Conservation (phyloP, 2,113 vertebrate species). For the Coracopsis vasa region DNA sequence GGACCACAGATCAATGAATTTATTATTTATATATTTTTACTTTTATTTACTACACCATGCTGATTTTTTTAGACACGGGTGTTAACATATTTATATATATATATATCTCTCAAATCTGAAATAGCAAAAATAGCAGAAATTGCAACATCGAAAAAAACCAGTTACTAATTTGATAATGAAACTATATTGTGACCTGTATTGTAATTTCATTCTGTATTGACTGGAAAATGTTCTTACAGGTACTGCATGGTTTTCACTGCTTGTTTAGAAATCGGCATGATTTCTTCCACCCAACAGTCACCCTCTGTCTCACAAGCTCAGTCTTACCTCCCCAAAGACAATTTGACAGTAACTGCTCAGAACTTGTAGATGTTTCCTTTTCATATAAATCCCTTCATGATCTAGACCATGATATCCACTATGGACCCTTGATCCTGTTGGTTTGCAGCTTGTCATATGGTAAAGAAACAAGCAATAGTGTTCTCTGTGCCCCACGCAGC, state of each 20-base stretch:
- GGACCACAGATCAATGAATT: not conserved
- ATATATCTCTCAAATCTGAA: not conserved
- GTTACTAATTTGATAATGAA: not conserved
- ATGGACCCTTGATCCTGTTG: fast-evolving
- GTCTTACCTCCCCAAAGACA: not conserved
- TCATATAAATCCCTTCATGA: not conserved
- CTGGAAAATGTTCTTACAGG: not conserved
- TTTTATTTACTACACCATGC: not conserved
- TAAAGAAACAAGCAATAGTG: not conserved
- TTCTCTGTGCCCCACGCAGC: not conserved
- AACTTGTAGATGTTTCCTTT: not conserved
- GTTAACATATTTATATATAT: not conserved
- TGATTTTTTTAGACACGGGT: not conserved
- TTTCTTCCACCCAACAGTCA: not conserved
- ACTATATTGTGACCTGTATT: not conserved
- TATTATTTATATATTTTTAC: not conserved
- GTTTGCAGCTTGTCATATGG: not conserved
- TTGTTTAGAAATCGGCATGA: not conserved
- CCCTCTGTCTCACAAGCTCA: not conserved
- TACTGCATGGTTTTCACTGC: not conserved
- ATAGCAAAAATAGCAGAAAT: not conserved
- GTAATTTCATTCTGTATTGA: not conserved
- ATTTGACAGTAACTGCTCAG: not conserved
- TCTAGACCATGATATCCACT: not conserved
- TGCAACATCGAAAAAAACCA: not conserved